Percentiles rank a stretch among this genome's conserved stretches.
Evolutionary conservation across 2,113 vertebrate species (phyloP).

Genomic region (Mobula hypostoma): DNA sequence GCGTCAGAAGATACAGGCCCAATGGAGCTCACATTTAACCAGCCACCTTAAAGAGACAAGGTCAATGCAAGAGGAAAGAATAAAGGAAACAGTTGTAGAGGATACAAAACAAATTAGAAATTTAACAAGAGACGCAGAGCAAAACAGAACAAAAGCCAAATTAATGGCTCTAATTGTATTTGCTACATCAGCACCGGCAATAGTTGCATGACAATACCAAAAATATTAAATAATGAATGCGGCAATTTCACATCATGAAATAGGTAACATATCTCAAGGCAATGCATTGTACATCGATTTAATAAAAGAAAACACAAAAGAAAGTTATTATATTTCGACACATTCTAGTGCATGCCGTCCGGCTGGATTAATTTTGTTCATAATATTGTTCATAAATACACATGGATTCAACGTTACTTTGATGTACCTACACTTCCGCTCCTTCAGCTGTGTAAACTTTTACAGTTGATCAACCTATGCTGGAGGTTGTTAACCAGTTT

Average conservation of each 20-base stretch:
- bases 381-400: background rate
- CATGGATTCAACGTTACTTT: background rate
- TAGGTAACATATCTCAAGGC: background rate
- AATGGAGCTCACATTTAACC: conserved; percentile 32
- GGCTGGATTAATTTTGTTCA: background rate
- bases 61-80: conserved; percentile 25
- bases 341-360: background rate
- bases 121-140: conserved; percentile 30
- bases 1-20: conserved; percentile 43
- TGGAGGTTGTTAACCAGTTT: background rate
- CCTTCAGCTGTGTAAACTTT: background rate
- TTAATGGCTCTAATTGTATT: conserved; percentile 4
- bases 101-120: conserved; percentile 19
- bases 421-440: background rate
- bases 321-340: background rate
- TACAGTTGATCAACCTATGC: background rate
- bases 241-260: background rate
- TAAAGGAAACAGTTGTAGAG: conserved; percentile 28
- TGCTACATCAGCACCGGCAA: background rate
- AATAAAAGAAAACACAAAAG: background rate
- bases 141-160: conserved; percentile 32
- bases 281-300: background rate
- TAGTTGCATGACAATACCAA: background rate
- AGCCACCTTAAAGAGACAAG: conserved; percentile 31
- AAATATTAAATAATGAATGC: conserved; percentile 3